Evolutionary conservation across 2,797 vertebrate genomes (phyloP), one percentile per base, ranked within the genome.

Genomic region (Neoniphon sammara): DNA sequence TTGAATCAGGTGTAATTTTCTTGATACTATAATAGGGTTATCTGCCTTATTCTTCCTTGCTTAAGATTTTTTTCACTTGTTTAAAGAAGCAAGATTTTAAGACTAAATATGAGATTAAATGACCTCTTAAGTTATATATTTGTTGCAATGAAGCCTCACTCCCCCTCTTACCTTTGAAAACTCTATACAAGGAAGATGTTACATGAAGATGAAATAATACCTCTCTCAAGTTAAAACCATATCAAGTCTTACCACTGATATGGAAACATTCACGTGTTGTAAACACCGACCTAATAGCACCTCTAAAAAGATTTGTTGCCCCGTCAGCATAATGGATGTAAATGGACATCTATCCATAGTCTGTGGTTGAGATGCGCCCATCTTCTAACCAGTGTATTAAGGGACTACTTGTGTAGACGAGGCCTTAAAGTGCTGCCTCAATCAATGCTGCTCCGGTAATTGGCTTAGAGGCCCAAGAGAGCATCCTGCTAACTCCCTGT

Each of bases 391-490:
- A 86, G 82, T 91, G 85, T 89, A 89, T 92, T 91, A 87, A 90
- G 77, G 86, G 89, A 88, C 85, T 91, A 87, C 85, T 91, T 91
- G 87, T 89, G 83, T 88, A 78, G 87, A 91, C 57, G 83, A 91
- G 85, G 85, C 89, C 85, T 92, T 89, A 85, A 91, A 92, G 91
- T 91, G 90, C 88, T 87, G 84, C 85, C 85, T 92, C 88, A 92
- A 90, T 92, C 90, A 90, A 93, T 92, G 88, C 84, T 66, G 83
- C 85, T 87, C 74, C 39, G 31, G 85, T 91, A 92, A 93, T 89
- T 91, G 87, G 87, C 87, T 92, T 91, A 89, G 66, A 86, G 83
- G 88, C 90, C 87, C 89, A 73, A 27, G 86, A 88, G 89, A 91
- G 74, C 82, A 87, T 58, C 81, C 68, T 52, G 78, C 78, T 75